Evolutionary conservation across 2,888 invertebrate species (phyloP), one percentile per base, ranked within the genome.

Genomic region (Empis livida): DNA sequence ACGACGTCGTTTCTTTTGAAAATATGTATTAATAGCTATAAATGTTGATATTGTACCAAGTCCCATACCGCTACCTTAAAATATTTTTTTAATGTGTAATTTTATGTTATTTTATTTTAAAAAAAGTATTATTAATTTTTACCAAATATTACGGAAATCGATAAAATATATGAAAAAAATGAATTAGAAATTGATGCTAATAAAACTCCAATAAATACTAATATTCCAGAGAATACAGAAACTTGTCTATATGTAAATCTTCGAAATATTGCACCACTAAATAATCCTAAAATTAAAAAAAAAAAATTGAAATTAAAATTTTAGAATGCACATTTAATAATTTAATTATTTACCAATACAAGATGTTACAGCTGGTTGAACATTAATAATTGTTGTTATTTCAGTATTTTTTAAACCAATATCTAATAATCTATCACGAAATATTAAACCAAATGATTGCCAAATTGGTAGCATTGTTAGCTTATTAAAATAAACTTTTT

Each of bases 381-480:
- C 73, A 68, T 84, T 84, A 61, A 82, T 78, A 57, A 84, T 77
- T 42, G 81, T 79, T 20, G 83, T 81, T 46, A 78, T 77, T 68
- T 84, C 72, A 15, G 82, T 76, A 53, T 75, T 77, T 58, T 71
- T 71, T 57, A 84, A 77, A 52, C 77, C 77, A 46, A 84, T 65
- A 2, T 67, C 62, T 2, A 62, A 49, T 60, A 83, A 78, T 58
- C 75, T 76, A 57, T 77, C 77, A 5, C 79, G 74, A 61, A 82
- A 84, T 48, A 84, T 69, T 23, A 85, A 72, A 1, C 83, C 84
- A 57, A 84, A 84, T 59, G 81, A 80, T 65, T 84, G 84, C 48
- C 82, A 68, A 56, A 80, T 71, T 5, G 82, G 80, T 54, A 83
- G 73, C 14, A 77, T 73, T 47, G 78, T 76, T 10, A 84, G 64